Conservation (phyloP, 2,888 invertebrate species). For the Leptura quadrifasciata region DNA sequence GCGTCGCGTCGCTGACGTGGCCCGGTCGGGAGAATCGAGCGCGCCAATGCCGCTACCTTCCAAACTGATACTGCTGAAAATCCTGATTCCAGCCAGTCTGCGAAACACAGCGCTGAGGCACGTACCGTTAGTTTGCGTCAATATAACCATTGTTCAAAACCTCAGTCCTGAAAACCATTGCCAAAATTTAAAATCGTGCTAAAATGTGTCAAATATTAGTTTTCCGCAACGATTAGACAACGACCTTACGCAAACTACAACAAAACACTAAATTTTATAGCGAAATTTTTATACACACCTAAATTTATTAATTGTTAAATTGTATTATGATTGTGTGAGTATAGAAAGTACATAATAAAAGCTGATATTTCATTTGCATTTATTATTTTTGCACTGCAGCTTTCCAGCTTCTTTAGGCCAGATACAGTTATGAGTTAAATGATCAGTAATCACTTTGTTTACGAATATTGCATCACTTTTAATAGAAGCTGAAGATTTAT, state of each 20-base stretch:
- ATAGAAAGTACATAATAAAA: slow-evolving; percentile 8
- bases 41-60: background rate
- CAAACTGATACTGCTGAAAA: background rate
- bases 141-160: background rate
- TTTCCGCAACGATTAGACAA: background rate
- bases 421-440: background rate
- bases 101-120: background rate
- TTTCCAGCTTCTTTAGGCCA: background rate
- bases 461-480: background rate
- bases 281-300: background rate
- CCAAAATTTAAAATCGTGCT: slow-evolving; percentile 12
- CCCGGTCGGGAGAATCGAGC: background rate
- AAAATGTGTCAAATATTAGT: slow-evolving; percentile 25
- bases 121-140: background rate
- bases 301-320: background rate
- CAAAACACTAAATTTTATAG: background rate
- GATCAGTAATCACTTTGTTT: background rate
- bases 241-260: background rate
- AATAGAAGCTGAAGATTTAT: background rate
- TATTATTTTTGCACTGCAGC: slow-evolving; percentile 27
- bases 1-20: background rate
- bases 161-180: background rate
- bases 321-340: slow-evolving; percentile 16
- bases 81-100: slow-evolving; percentile 18
- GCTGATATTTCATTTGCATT: slow-evolving; percentile 15